A percentile compares a stretch with the other conserved stretches of the same genome.
These are phyloP conservation scores for Nineta flava DNA, from an alignment of 2,888 invertebrate species.

Conservation along the genomic window DNA sequence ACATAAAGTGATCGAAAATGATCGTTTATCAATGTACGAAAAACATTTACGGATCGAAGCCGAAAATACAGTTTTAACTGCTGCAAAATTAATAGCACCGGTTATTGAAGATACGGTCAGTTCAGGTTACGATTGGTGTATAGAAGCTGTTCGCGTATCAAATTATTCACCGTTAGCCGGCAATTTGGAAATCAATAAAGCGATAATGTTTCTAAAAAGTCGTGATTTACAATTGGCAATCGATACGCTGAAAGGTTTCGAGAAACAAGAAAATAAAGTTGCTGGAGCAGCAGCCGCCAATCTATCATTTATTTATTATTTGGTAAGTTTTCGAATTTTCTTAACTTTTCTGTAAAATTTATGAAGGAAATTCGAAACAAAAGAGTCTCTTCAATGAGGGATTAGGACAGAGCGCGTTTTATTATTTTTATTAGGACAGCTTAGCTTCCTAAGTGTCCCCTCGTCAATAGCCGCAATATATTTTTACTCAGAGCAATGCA, in stretches of 20 bases:
- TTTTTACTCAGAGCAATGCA: no score
- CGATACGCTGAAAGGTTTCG: conserved; percentile 70
- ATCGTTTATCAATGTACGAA: conserved; percentile 58
- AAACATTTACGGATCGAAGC: conserved; percentile 53
- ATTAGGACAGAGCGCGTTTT: no score
- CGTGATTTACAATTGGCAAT: conserved; percentile 66
- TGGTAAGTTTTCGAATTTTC: no score
- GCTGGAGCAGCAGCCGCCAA: conserved; percentile 75
- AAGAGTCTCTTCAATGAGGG: no score
- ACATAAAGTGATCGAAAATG: conserved; percentile 61
- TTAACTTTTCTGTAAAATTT: no score
- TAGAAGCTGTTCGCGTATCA: conserved; percentile 85
- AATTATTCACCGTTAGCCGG: conserved; percentile 65
- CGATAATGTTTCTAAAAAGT: conserved; percentile 68
- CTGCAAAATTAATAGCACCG: conserved; percentile 78
- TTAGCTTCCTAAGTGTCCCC: no score
- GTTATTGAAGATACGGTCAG: conserved; percentile 56
- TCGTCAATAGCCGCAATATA: no score
- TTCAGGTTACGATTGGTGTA: conserved; percentile 74
- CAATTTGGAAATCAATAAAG: conserved; percentile 83
- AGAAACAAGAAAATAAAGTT: conserved; percentile 70
- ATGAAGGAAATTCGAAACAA: no score
- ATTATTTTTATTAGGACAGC: no score
- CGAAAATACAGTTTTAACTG: conserved; percentile 67
- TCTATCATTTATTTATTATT: conserved; percentile 66